Conservation (phyloP, 1,140 invertebrate species). For the Caenorhabditis latens region DNA sequence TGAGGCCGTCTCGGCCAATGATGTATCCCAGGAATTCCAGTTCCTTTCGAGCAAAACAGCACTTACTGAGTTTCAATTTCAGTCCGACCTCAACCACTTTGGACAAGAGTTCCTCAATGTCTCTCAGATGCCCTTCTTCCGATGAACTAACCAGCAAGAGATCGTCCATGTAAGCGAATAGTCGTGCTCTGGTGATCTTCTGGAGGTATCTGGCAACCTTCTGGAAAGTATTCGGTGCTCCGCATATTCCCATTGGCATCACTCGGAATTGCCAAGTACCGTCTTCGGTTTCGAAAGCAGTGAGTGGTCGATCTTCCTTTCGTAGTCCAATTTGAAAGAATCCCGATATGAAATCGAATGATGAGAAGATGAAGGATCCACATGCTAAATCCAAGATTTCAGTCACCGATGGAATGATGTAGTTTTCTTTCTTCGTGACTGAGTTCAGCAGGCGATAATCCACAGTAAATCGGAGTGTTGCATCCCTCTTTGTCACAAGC, state of each 20-base stretch:
- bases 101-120: neutral
- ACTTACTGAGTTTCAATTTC: constrained; percentile 33
- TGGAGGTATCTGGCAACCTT: neutral
- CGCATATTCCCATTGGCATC: constrained; percentile 49
- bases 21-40: constrained; percentile 78
- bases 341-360: constrained; percentile 5
- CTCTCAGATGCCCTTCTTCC: constrained; percentile 57
- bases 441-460: constrained; percentile 49
- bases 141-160: constrained; percentile 53
- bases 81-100: neutral
- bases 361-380: neutral
- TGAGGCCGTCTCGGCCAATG: constrained; percentile 75
- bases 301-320: constrained; percentile 20
- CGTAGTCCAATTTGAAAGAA: constrained; percentile 30
- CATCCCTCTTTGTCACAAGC: constrained; percentile 60
- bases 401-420: neutral
- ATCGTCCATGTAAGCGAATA: constrained; percentile 52
- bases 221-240: constrained; percentile 27
- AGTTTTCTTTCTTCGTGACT: neutral
- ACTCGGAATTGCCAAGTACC: neutral
- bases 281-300: neutral
- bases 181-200: neutral
- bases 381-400: constrained; percentile 25
- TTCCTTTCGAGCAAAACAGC: constrained; percentile 23
- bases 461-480: constrained; percentile 58